Base-by-base conservation (phyloP, 1,140 invertebrate genomes). In the Panagrolaimus sp. region DNA sequence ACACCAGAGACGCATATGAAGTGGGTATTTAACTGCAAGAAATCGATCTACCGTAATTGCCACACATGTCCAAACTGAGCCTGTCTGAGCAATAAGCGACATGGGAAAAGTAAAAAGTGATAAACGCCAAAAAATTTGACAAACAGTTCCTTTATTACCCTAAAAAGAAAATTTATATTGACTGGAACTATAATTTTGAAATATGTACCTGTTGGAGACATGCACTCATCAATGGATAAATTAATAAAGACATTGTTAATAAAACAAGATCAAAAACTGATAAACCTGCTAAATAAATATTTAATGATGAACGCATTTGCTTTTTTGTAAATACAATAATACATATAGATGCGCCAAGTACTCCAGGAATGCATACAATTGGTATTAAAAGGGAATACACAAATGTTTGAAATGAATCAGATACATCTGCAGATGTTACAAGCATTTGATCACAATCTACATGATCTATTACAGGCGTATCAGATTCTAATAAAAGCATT, bases 21-120 rank as follows among this genome's bases (percentile, higher is more conserved):
- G 69, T 13, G 78, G 78, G 66, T 82, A 80, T 20, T 77, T 70
- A 5, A 80, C 81, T 7, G 78, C 78, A 31, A 80, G 65, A 63
- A 75, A 80, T 5, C 78, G 81, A 69, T 80, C 78, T 9, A 80
- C 77, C 0, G 78, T 80, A 48, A 80, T 75, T 5, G 78, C 82
- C 5, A 80, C 81, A 57, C 80, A 82, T 23, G 78, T 83, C 81
- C 81, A 80, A 31, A 80, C 78, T 48, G 65, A 70, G 1, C 72
- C 78, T 3, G 79, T 81, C 65, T 80, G 81, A 9, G 74, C 75
- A 16, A 74, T 73, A 16, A 81, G 65, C 8, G 81, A 80, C 4
- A 82, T 67, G 5, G 79, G 81, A 68, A 73, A 81, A 9, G 78
- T 79, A 25, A 80, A 71, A 5, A 81, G 63, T 13, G 78, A 71